Evolutionary conservation across 1,140 invertebrate species (phyloP), one percentile per base, ranked within the genome.

Genomic region (Euura saliciscinereae): DNA sequence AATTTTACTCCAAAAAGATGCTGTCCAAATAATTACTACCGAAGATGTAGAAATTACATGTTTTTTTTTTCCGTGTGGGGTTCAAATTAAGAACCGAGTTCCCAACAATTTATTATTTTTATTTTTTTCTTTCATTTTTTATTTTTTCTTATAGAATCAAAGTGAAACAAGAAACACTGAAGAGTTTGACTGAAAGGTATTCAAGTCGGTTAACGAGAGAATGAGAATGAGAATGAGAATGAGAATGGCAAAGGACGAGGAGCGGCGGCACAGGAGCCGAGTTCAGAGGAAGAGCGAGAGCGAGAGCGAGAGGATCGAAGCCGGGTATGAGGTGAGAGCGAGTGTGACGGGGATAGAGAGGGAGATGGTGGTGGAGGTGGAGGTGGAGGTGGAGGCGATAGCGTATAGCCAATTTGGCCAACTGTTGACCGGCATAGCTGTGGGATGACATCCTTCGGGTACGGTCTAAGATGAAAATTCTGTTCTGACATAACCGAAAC

Each of bases 401-500:
- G 8, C 8, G 7, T 42, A 44, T 67, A n/a, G 28, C 66, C 42
- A 44, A 67, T 59, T 59, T 42, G 7, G 66, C 43, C 8, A 67
- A 28, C 66, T 42, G 66, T 67, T 67, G 43, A 28, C 8, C 42
- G 10, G 13, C 66, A 42, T 67, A 28, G 66, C 13, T 42, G 5
- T 28, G 28, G 28, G 7, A 67, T 8, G 11, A 10, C 66, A 44
- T 42, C 43, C 43, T 10, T 42, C 3, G 28, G 28, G 28, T 28
- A 28, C 11, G 66, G 28, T 74, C 72, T 69, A 73, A 78, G 76
- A 78, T 73, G 77, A 73, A 80, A 79, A 80, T 70, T 77, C 75
- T 76, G 75, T 80, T 78, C 71, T 77, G 75, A 79, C 76, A 78
- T 71, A 43, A 46, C 59, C 64, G 45, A 71, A 72, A 75, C 67